phyloP scores from a whole-genome alignment of 2,113 vertebrate genomes.

The Platycercus adscitus region DNA sequence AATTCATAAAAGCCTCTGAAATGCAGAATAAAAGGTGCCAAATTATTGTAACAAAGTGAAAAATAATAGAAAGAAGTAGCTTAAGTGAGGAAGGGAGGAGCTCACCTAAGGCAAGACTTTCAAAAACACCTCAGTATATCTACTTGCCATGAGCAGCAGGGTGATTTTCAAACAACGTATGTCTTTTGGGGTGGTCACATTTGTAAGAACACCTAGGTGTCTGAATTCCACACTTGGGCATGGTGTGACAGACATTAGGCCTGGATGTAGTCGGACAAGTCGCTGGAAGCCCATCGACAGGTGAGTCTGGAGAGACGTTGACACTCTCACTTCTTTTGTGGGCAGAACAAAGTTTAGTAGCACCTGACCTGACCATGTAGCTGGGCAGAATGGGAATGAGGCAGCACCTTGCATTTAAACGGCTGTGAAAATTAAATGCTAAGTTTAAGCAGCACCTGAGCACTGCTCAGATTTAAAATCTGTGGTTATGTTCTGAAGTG shows the following conservation, averaged over 20 bases:
- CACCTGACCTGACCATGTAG: neutral
- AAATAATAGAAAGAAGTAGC: neutral
- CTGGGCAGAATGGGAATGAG: neutral
- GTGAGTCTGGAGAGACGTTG: neutral
- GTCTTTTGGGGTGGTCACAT: neutral
- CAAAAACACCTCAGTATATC: neutral
- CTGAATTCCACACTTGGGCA: neutral
- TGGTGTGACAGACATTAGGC: neutral
- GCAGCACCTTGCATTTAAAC: neutral
- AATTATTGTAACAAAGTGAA: neutral
- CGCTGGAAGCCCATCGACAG: neutral
- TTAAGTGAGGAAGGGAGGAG: neutral
- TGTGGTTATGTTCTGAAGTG: neutral
- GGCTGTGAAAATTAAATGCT: neutral
- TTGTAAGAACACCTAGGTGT: neutral
- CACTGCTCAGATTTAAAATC: neutral
- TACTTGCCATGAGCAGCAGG: neutral
- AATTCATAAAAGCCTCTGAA: neutral
- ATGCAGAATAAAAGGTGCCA: neutral
- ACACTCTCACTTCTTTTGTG: neutral
- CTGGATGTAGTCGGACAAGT: neutral
- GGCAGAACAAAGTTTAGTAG: neutral
- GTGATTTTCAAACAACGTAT: neutral
- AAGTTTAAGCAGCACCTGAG: neutral
- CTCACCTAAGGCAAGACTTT: neutral